A percentile compares a stretch with the other conserved stretches of the same genome.
Evolutionary conservation across 2,113 vertebrate species (phyloP).

Genomic region (Crotalus tigris): DNA sequence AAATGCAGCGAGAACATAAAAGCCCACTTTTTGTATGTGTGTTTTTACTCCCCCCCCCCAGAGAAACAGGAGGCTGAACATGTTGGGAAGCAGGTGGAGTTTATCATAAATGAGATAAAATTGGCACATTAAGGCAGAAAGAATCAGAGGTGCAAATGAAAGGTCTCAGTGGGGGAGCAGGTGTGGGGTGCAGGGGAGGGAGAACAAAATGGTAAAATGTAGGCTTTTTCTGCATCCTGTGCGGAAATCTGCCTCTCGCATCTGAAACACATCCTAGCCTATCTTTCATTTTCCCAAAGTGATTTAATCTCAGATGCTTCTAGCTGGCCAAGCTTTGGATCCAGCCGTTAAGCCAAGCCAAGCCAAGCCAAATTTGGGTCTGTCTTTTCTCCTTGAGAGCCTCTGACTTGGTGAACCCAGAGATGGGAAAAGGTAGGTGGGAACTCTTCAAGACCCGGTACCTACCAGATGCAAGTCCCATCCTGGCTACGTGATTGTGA

Average conservation of each 20-base stretch:
- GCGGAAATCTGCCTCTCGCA: not conserved
- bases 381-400: no score
- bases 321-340: not conserved
- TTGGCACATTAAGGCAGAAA: conserved; percentile 23
- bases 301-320: not conserved
- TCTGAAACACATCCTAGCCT: not conserved
- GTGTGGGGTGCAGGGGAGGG: not conserved
- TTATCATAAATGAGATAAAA: conserved; percentile 30
- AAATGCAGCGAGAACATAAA: not conserved
- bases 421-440: not conserved
- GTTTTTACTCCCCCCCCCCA: not conserved
- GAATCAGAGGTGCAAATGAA: conserved; percentile 7
- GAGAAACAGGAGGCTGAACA: conserved; percentile 18
- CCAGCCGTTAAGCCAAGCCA: no score
- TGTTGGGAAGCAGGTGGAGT: conserved; percentile 25
- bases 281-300: not conserved
- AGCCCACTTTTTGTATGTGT: not conserved
- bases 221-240: not conserved
- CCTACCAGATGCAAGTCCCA: no score
- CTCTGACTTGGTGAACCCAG: no score
- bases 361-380: no score
- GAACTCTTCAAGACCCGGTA: not conserved
- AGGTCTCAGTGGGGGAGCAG: not conserved
- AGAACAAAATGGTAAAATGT: not conserved
- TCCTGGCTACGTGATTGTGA: no score